phyloP scores from a whole-genome alignment of 2,888 invertebrate genomes.

The Melanostoma mellinum region DNA sequence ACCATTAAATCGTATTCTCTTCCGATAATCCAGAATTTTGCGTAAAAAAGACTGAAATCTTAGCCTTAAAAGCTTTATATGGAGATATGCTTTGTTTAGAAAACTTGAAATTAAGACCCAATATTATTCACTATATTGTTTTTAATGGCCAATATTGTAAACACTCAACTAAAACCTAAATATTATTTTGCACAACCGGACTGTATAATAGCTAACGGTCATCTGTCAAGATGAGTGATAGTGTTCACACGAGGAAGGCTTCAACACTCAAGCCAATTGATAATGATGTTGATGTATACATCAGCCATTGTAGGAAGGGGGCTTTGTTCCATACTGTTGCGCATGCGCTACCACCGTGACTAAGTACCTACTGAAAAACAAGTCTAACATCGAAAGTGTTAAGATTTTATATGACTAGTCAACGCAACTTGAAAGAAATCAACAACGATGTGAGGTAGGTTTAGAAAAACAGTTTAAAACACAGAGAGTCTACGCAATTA shows the following conservation, averaged over 20 bases:
- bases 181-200: conserved; percentile 47
- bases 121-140: neutral
- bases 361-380: neutral
- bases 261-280: conserved; percentile 34
- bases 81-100: no score
- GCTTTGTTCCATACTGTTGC: conserved; percentile 40
- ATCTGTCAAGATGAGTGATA: conserved; percentile 63
- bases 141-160: neutral
- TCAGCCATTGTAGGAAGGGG: conserved; percentile 8
- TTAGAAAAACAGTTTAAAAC: no score
- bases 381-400: no score
- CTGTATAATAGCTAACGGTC: conserved; percentile 57
- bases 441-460: no score
- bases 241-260: conserved; percentile 53
- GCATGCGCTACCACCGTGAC: conserved; percentile 47
- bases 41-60: neutral
- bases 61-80: neutral
- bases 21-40: conserved; percentile 18
- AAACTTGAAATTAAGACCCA: neutral
- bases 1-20: conserved; percentile 2
- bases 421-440: no score
- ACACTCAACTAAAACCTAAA: conserved; percentile 3
- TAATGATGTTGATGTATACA: conserved; percentile 36
- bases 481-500: no score
- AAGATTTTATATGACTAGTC: no score